Evolutionary conservation across 2,797 vertebrate genomes (phyloP).

Genomic region (Mareca penelope): DNA sequence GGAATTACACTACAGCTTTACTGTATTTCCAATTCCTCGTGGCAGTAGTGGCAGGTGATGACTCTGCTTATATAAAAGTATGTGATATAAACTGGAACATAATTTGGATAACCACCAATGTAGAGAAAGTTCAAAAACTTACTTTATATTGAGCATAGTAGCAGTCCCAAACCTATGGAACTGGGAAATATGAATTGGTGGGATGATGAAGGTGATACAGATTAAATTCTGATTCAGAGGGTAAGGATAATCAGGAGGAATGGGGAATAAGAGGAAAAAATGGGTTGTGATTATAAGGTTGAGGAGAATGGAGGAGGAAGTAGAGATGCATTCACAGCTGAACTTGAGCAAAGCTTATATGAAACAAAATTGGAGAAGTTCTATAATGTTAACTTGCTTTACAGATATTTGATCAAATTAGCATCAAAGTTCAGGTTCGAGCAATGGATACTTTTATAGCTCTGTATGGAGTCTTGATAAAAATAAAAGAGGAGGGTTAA

Average conservation of each 20-base stretch:
- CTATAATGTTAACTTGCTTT: background rate
- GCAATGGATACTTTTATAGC: background rate
- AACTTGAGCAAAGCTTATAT: background rate
- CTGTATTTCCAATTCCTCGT: background rate
- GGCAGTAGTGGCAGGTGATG: background rate
- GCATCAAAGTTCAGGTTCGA: accelerated
- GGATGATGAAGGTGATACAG: background rate
- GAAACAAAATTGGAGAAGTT: background rate
- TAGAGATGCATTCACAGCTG: background rate
- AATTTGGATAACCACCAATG: background rate
- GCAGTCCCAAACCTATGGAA: background rate
- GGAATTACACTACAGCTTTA: background rate
- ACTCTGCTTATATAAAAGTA: background rate
- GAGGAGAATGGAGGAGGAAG: background rate
- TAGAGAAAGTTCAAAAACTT: background rate
- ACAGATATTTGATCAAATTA: background rate
- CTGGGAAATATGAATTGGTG: background rate
- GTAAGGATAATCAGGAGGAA: background rate
- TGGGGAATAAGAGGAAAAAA: background rate
- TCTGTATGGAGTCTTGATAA: background rate
- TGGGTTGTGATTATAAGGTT: background rate
- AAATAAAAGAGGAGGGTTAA: background rate
- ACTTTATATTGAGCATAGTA: background rate
- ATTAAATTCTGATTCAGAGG: background rate
- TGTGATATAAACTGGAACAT: background rate